Conservation (phyloP, 2,113 vertebrate species). For the Tenebrosternarchus preto region DNA sequence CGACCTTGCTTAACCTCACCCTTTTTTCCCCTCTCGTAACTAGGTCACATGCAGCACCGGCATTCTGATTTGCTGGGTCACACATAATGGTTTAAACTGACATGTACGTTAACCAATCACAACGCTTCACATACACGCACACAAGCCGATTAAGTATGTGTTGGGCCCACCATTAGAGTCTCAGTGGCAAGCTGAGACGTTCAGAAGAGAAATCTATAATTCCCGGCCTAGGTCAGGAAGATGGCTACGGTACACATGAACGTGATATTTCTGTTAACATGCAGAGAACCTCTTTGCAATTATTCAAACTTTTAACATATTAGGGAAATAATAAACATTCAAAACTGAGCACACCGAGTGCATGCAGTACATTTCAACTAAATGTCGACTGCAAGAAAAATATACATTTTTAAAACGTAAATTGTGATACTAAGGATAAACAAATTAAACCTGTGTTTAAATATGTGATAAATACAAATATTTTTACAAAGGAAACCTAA, state of each 20-base stretch:
- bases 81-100: neutral
- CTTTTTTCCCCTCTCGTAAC: slow-evolving; percentile 23
- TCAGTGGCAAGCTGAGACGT: neutral
- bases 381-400: too few relatives aligned
- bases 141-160: slow-evolving; percentile 16
- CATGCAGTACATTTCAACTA: too few relatives aligned
- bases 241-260: neutral
- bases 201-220: neutral
- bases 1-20: slow-evolving; percentile 39
- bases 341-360: neutral
- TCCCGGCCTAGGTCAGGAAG: neutral
- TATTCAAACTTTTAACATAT: neutral
- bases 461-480: neutral
- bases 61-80: slow-evolving; percentile 31
- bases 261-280: neutral
- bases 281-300: neutral
- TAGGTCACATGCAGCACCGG: slow-evolving; percentile 43
- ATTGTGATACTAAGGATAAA: too few relatives aligned
- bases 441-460: neutral
- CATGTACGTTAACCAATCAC: slow-evolving; percentile 38
- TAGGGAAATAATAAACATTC: neutral
- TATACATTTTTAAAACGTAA: too few relatives aligned
- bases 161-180: slow-evolving; percentile 15
- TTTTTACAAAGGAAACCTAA: neutral
- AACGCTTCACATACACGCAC: slow-evolving; percentile 8